Base-by-base conservation (phyloP, 2,113 vertebrate species). In the Geothlypis trichas region DNA sequence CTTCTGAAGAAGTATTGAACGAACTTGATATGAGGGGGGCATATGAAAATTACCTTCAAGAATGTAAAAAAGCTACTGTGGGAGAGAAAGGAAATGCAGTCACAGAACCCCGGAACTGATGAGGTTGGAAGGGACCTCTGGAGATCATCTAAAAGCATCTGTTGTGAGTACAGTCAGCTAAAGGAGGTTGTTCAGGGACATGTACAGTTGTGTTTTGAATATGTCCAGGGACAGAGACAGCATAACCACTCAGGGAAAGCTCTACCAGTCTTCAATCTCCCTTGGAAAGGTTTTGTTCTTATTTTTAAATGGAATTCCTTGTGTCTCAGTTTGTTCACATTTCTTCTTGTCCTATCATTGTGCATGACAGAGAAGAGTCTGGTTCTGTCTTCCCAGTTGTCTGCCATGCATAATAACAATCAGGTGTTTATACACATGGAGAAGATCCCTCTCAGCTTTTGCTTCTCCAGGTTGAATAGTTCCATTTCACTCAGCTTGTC, bases 81-180 rank as follows among this genome's bases (percentile, higher is more conserved):
- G 39, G 35, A 55, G 28, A 57, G 31, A 22, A 84, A 49, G 10
- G 15, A 73, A 69, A 81, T 85, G 44, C 3, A 78, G 16, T 24
- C 63, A 82, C 15, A 75, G 57, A 58, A 66, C 17, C 37, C 46
- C 13, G 30, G 41, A 81, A 74, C 2, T 58, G 7, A 41, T 78
- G 55, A 91, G 51, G n/a, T 17, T 62, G 37, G 6, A 42, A 61
- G 37, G 7, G 27, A 57, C 24, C 21, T 76, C 58, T 68, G 39
- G 31, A 84, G 35, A 33, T 47, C 19, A 21, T 11, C 27, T 42
- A 37, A 16, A 83, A 80, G 14, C 5, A 18, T 4, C 8, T 80
- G 4, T 46, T 73, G 41, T 0, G 0, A 83, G 21, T 21, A 59
- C 0, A 6, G 33, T 68, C 67, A 68, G 26, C 30, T 72, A 76